Conservation (phyloP, 1,140 invertebrate species). For the Matsumurasca onukii region DNA sequence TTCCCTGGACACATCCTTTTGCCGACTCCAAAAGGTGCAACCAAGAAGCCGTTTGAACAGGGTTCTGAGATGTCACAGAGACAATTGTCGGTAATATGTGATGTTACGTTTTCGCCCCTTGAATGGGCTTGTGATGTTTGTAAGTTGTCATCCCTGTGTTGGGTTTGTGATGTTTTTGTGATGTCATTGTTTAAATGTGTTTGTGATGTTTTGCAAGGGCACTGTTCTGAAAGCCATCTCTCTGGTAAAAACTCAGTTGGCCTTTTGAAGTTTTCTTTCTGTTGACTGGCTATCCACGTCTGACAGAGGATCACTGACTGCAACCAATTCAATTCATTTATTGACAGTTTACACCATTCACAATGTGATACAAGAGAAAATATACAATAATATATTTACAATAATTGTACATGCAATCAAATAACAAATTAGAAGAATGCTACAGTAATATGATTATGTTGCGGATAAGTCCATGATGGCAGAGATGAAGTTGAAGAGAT, state of each 20-base stretch:
- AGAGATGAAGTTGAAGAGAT: no score
- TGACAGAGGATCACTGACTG: slow-evolving; percentile 85
- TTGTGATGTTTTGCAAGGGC: slow-evolving; percentile 41
- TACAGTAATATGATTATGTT: no score
- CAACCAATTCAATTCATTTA: slow-evolving; percentile 40
- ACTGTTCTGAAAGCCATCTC: slow-evolving; percentile 66
- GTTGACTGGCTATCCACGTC: slow-evolving; percentile 76
- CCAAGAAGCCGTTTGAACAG: slow-evolving; percentile 56
- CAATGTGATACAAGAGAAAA: no score
- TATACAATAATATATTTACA: no score
- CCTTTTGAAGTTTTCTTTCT: slow-evolving; percentile 75
- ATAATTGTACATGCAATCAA: no score
- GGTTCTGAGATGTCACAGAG: slow-evolving; percentile 37
- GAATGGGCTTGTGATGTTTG: slow-evolving; percentile 2
- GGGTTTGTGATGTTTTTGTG: no score
- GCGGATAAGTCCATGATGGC: no score
- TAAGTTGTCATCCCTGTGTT: no score
- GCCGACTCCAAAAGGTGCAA: slow-evolving; percentile 88
- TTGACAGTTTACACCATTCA: no score
- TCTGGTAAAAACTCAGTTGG: slow-evolving; percentile 77
- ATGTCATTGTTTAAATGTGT: no score
- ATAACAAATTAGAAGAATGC: no score
- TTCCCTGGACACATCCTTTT: slow-evolving; percentile 79
- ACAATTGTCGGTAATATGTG: background rate
- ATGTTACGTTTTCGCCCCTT: background rate